Conservation (phyloP, 2,888 invertebrate species). For the Cantharis lateralis region DNA sequence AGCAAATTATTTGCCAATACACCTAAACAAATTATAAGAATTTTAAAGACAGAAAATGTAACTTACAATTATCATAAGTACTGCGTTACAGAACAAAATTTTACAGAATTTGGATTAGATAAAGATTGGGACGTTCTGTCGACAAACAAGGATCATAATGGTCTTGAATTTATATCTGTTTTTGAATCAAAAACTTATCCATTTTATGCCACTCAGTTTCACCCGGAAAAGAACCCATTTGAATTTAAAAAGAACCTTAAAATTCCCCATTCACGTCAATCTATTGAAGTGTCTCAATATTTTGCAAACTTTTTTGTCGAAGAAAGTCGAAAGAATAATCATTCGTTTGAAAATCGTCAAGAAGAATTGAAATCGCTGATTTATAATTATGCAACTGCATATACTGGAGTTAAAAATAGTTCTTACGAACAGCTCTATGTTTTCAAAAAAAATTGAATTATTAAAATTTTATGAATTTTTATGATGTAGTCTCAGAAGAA, state of each 20-base stretch:
- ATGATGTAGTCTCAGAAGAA: no score
- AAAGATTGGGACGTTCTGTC: slow-evolving; percentile 73
- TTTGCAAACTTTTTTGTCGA: slow-evolving; percentile 82
- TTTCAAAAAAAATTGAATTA: slow-evolving; percentile 58
- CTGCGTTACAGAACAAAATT: slow-evolving; percentile 53
- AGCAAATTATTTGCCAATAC: slow-evolving; percentile 71
- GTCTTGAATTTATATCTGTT: slow-evolving; percentile 73
- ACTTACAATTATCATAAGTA: slow-evolving; percentile 71
- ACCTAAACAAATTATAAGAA: slow-evolving; percentile 62
- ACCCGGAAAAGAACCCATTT: slow-evolving; percentile 86
- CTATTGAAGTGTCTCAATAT: slow-evolving; percentile 71
- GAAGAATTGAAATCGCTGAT: slow-evolving; percentile 66
- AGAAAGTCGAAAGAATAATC: slow-evolving; percentile 70
- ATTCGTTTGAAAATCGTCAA: slow-evolving; percentile 59
- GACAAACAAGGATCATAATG: slow-evolving; percentile 67
- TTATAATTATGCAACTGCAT: slow-evolving; percentile 69
- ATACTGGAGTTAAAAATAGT: slow-evolving; percentile 63
- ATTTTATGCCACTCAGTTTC: slow-evolving; percentile 87
- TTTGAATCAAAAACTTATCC: slow-evolving; percentile 77
- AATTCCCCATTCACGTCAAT: slow-evolving; percentile 69
- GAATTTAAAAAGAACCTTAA: slow-evolving; percentile 69
- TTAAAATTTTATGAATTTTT: no score
- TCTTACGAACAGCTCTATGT: slow-evolving; percentile 71
- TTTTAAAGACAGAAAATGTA: slow-evolving; percentile 64
- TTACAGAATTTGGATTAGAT: slow-evolving; percentile 60